Conservation (phyloP, 2,113 vertebrate genomes). For the Silurus asotus region DNA sequence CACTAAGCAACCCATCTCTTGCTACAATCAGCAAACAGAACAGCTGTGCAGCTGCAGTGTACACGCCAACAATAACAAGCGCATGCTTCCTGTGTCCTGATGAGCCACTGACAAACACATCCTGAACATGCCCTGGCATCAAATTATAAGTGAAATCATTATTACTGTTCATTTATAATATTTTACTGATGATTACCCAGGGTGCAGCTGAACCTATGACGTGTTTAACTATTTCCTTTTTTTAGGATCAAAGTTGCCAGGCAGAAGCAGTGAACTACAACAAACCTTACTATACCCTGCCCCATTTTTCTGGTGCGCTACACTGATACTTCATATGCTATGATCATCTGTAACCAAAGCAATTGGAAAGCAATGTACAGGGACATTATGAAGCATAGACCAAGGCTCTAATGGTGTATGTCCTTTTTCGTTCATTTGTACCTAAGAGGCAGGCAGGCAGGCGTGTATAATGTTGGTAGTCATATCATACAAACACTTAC, state of each 20-base stretch:
- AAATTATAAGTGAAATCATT: conserved; percentile 20
- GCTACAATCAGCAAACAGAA: conserved; percentile 11
- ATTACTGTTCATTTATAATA: conserved; percentile 28
- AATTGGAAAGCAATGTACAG: background rate
- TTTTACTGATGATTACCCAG: conserved; percentile 26
- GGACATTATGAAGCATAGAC: conserved; percentile 22
- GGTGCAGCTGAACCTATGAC: conserved; percentile 29
- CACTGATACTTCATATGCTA: background rate
- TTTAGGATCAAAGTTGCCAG: background rate
- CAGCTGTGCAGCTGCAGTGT: conserved; percentile 28
- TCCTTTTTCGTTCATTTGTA: conserved; percentile 18
- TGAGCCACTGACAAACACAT: conserved; percentile 23
- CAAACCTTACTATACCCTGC: background rate
- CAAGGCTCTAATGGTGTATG: conserved; percentile 4
- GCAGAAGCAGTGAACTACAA: background rate
- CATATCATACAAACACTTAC: conserved; percentile 23
- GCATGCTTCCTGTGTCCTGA: conserved; percentile 26
- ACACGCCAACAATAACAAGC: conserved; percentile 21
- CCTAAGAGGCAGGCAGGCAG: background rate
- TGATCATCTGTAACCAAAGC: background rate
- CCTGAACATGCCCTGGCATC: conserved; percentile 39
- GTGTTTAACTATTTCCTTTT: conserved; percentile 8
- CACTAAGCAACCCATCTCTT: conserved; percentile 12
- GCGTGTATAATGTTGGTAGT: conserved; percentile 16
- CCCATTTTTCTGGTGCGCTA: background rate